phyloP scores from a whole-genome alignment of 2,113 vertebrate genomes.

The Scolopax mira region DNA sequence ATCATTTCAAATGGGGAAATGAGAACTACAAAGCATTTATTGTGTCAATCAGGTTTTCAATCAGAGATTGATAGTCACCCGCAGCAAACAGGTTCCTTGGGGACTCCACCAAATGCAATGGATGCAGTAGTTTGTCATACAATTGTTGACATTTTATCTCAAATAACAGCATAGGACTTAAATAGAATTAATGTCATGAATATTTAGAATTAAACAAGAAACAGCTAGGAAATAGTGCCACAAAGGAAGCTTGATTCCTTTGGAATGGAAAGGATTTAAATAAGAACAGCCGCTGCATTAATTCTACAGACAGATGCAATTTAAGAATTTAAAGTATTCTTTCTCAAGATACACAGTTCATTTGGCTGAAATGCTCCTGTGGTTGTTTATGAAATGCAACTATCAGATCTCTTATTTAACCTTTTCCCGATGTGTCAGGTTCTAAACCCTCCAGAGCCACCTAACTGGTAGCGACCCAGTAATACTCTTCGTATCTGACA shows the following conservation, averaged over 20 bases:
- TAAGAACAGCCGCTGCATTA: neutral
- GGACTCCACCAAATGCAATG: neutral
- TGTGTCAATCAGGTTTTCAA: slow-evolving; percentile 43
- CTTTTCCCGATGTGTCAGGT: neutral
- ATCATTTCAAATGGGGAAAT: slow-evolving; percentile 28
- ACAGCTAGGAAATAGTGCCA: neutral
- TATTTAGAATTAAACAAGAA: slow-evolving; percentile 27
- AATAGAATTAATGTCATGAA: neutral
- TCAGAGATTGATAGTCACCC: slow-evolving; percentile 22
- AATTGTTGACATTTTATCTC: slow-evolving; percentile 30
- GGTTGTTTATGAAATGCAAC: neutral
- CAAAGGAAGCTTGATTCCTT: neutral
- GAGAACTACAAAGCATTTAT: slow-evolving; percentile 5
- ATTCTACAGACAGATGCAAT: neutral
- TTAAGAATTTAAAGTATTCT: neutral
- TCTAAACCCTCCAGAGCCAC: neutral
- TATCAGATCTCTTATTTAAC: neutral
- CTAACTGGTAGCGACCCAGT: neutral
- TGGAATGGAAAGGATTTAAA: neutral
- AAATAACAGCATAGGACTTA: neutral
- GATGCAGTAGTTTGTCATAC: slow-evolving; percentile 6
- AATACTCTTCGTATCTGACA: neutral
- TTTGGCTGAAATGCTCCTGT: neutral
- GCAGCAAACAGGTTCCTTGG: neutral
- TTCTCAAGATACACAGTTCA: neutral